These are phyloP conservation scores for Meganola albula DNA, from an alignment of 2,888 invertebrate genomes.

Conservation along the genomic window DNA sequence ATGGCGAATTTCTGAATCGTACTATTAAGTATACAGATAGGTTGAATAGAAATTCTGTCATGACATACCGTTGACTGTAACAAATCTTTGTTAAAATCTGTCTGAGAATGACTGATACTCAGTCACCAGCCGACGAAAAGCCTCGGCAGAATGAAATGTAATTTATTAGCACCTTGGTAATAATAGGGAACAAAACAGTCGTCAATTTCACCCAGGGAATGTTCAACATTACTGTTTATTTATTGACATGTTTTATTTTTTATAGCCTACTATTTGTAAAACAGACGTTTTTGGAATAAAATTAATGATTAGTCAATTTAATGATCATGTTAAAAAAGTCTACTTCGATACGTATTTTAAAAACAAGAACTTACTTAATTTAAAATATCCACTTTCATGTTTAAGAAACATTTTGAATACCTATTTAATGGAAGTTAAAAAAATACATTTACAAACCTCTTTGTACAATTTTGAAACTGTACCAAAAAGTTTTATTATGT, in stretches of 20 bases:
- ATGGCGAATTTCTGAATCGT: no score
- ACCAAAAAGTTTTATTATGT: background rate
- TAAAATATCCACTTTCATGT: no score
- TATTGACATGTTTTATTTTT: slow-evolving; percentile 37
- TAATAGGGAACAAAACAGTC: slow-evolving; percentile 49
- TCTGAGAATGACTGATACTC: slow-evolving; percentile 56
- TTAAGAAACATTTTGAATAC: no score
- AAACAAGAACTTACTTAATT: no score
- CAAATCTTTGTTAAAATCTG: slow-evolving; percentile 56
- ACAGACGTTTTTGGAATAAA: slow-evolving; percentile 14
- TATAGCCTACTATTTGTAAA: slow-evolving; percentile 15
- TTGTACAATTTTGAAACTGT: background rate
- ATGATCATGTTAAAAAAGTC: no score
- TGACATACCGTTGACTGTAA: slow-evolving; percentile 47
- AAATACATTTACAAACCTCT: no score
- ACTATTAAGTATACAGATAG: no score
- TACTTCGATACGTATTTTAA: no score
- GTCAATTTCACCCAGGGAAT: slow-evolving; percentile 37
- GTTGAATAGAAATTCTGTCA: slow-evolving; percentile 39
- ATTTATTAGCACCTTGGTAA: slow-evolving; percentile 56
- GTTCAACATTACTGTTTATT: slow-evolving; percentile 51
- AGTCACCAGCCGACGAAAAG: slow-evolving; percentile 46
- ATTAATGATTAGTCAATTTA: background rate
- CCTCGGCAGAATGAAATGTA: slow-evolving; percentile 47
- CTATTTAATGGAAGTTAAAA: no score